phyloP scores from a whole-genome alignment of 2,888 invertebrate genomes.

The Agrochola circellaris region DNA sequence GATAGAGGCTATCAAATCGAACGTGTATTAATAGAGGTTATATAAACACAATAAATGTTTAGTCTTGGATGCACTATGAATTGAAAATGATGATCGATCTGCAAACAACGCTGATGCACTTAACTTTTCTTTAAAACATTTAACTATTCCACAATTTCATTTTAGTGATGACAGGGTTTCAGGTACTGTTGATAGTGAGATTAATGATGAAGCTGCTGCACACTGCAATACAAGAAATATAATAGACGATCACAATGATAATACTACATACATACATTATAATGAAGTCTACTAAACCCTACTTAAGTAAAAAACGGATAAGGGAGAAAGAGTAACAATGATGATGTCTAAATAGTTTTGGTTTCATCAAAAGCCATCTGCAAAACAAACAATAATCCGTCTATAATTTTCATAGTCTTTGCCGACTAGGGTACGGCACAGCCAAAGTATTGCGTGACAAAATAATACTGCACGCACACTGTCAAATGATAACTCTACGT shows the following conservation, averaged over 20 bases:
- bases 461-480: conserved; percentile 85
- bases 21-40: conserved; percentile 13
- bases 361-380: not conserved
- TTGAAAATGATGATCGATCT: conserved; percentile 48
- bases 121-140: not conserved
- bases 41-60: conserved; percentile 18
- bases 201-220: not conserved
- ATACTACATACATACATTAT: no score
- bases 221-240: not conserved
- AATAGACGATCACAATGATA: not conserved
- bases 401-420: conserved; percentile 73
- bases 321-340: not conserved
- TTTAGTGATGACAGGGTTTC: fast-evolving
- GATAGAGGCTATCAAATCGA: conserved; percentile 17
- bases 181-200: no score
- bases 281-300: not conserved
- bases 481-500: conserved; percentile 90
- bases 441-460: conserved; percentile 84
- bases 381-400: conserved; percentile 15
- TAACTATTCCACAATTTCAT: not conserved
- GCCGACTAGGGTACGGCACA: conserved; percentile 79
- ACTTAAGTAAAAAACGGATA: not conserved
- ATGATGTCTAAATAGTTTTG: conserved; percentile 3
- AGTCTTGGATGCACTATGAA: conserved; percentile 46
- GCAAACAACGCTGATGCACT: not conserved